Base-by-base conservation (phyloP, 2,797 vertebrate genomes). In the Pelochelys cantorii region DNA sequence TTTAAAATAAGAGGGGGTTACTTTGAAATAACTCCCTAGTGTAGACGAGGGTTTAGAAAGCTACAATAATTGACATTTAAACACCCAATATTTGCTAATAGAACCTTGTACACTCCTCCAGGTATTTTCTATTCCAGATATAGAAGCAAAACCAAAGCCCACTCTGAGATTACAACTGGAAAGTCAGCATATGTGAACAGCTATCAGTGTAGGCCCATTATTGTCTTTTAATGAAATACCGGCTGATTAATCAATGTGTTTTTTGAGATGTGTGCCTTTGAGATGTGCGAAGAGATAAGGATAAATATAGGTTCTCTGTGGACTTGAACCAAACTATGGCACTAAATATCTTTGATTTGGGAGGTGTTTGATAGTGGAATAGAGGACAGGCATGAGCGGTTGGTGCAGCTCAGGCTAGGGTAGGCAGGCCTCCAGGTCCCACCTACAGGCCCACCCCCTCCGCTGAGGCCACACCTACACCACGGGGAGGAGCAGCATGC, bases 41-140 rank as follows among this genome's bases (percentile, higher is more conserved):
- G 42, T 48, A 48, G 42, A 48, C 42, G 2, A 48, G 42, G 42
- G 42, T 0, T 53, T 54, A 22, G 3, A 53, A 5, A 74, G 11
- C 4, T 48, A 52, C 31, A 54, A 48, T 2, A 25, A 29, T 31
- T 42, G 3, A 48, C 11, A 23, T 17, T 48, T 60, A 5, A 1
- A 1, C 10, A 18, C 65, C 87, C 53, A 48, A 7, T 23, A 37
- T 1, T 5, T 42, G 34, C 20, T 18, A 42, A 0, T 0, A 22
- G 20, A 5, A 31, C 20, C 85, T 23, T 77, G 60, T 53, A 18
- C 4, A 53, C 23, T 27, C 48, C 37, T 25, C 14, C 42, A 52
- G 37, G 48, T 42, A 77, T 37, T 71, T 71, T 9, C 65, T 71
- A 34, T 71, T 37, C n/a, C 65, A 34, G 65, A 34, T 37, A 71